These are phyloP conservation scores for Coecobrya sp. DNA, from an alignment of 2,888 invertebrate genomes.

Conservation along the genomic window DNA sequence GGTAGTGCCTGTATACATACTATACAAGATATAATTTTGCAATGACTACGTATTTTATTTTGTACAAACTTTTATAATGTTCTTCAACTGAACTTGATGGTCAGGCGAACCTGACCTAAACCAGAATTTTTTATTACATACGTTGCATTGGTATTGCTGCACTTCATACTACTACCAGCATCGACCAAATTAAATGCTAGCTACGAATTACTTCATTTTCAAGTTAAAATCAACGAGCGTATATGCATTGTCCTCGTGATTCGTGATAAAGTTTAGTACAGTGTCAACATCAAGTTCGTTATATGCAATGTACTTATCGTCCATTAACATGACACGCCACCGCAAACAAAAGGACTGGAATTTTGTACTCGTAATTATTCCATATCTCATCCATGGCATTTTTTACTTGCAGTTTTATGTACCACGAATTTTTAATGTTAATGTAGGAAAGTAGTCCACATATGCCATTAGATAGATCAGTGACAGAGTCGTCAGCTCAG, in stretches of 20 bases:
- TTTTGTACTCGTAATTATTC: background rate
- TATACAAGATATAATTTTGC: background rate
- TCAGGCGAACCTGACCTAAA: conserved; percentile 55
- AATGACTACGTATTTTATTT: conserved; percentile 11
- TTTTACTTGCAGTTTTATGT: conserved; percentile 39
- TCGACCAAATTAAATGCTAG: too few relatives aligned
- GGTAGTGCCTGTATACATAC: background rate
- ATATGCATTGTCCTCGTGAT: too few relatives aligned
- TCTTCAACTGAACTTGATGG: too few relatives aligned
- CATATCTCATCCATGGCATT: background rate
- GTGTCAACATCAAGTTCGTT: background rate
- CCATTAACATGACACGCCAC: conserved; percentile 68
- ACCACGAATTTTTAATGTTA: background rate
- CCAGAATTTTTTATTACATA: background rate
- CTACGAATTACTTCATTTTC: too few relatives aligned
- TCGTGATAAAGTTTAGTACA: too few relatives aligned
- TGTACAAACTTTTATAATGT: background rate
- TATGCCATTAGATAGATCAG: background rate
- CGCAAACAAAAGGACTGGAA: conserved; percentile 48
- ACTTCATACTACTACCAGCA: too few relatives aligned
- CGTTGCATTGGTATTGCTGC: too few relatives aligned
- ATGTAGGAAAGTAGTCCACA: conserved; percentile 17
- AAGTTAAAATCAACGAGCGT: too few relatives aligned
- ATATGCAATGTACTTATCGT: conserved; percentile 13
- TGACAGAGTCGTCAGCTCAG: conserved; percentile 29